Percentiles rank a stretch among this genome's conserved stretches.
These are phyloP conservation scores for Drosophila setosimentum DNA, from an alignment of 2,888 invertebrate species.

Conservation along the genomic window DNA sequence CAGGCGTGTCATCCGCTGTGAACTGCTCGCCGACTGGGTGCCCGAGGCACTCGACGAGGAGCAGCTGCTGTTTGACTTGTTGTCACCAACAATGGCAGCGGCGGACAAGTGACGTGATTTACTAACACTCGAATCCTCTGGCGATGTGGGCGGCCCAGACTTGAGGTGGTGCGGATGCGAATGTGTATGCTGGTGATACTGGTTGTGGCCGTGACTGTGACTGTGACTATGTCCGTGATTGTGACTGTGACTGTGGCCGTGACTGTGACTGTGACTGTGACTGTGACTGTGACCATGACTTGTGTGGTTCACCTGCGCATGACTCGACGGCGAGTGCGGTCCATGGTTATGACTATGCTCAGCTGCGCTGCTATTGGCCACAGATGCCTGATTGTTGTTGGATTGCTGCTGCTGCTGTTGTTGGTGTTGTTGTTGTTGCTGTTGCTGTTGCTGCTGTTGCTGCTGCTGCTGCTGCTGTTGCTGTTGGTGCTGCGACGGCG, in stretches of 20 bases:
- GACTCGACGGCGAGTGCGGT: constrained; percentile 35
- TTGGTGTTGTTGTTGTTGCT: constrained; percentile 21
- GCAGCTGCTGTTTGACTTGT: constrained; percentile 55
- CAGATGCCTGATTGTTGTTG: constrained; percentile 84
- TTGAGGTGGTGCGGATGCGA: constrained; percentile 65
- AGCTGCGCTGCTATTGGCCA: constrained; percentile 14
- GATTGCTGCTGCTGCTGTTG: constrained; percentile 68
- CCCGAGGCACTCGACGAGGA: constrained; percentile 50
- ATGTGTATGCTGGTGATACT: constrained; percentile 33
- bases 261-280: constrained; percentile 29
- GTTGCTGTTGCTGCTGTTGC: constrained; percentile 9
- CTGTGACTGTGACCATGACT: constrained; percentile 2
- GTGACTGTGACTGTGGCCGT: constrained; percentile 30
- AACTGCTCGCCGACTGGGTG: constrained; percentile 26
- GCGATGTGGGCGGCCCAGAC: constrained; percentile 10
- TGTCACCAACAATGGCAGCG: constrained; percentile 26
- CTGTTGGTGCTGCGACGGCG: constrained; percentile 35
- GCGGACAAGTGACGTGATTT: constrained; percentile 37
- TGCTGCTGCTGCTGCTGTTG: constrained; percentile 58
- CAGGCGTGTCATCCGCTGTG: constrained; percentile 73
- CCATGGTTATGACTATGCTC: constrained; percentile 88
- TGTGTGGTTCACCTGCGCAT: constrained; percentile 28
- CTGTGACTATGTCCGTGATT: constrained; percentile 27
- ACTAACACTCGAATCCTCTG: constrained; percentile 31
- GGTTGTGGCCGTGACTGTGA: constrained; percentile 37